These are phyloP conservation scores for Strigamia maritima DNA, from an alignment of 2,888 invertebrate species.

Conservation along the genomic window DNA sequence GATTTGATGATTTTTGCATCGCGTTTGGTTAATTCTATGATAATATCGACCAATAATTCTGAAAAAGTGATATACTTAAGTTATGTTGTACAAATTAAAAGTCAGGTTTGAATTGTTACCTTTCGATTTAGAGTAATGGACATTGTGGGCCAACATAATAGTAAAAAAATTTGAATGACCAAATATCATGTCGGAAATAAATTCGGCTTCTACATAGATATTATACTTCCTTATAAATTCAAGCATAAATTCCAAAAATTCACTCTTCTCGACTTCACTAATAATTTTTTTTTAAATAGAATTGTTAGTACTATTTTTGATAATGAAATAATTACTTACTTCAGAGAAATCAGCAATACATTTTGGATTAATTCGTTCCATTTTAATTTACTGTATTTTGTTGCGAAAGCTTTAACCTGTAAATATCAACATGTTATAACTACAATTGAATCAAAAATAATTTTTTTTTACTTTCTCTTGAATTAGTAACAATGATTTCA, in stretches of 20 bases:
- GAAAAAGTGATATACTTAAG: too few relatives aligned
- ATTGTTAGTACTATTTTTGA: neutral
- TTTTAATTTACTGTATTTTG: neutral
- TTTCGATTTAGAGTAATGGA: neutral
- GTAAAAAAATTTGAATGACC: neutral
- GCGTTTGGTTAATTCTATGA: neutral
- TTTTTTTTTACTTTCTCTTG: neutral
- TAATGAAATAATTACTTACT: neutral
- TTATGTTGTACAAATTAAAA: too few relatives aligned
- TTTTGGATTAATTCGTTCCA: neutral
- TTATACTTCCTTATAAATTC: neutral
- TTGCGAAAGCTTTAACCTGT: neutral
- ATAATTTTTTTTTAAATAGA: neutral
- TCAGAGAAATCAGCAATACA: neutral
- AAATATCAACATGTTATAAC: neutral
- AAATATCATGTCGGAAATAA: neutral
- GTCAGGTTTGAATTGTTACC: too few relatives aligned
- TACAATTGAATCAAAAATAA: neutral
- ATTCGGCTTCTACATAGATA: neutral
- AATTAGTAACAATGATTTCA: neutral
- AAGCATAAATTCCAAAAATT: neutral
- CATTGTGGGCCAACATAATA: neutral
- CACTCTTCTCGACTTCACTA: neutral
- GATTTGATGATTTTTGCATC: neutral
- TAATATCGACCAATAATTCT: slow-evolving; percentile 2